Percentiles rank a stretch among this genome's conserved stretches.
Evolutionary conservation across 2,888 invertebrate genomes (phyloP).

Genomic region (Drosophila cognata): DNA sequence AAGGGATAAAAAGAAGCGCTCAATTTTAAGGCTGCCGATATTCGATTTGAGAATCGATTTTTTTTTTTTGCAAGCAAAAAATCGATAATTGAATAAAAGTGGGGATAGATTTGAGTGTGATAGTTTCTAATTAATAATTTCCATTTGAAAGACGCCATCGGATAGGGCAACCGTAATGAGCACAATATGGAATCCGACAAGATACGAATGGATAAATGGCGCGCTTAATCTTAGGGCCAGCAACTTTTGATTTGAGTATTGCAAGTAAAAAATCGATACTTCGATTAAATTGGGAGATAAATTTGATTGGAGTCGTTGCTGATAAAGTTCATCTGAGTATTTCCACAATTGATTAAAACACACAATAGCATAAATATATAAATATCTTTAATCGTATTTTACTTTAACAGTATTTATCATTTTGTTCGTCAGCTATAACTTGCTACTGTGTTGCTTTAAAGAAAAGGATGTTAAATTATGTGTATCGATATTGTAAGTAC

Average conservation of each 20-base stretch:
- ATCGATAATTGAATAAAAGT: neutral
- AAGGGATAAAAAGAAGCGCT: too few species aligned
- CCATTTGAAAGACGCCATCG: neutral
- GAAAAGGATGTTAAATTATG: neutral
- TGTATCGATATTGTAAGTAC: constrained; percentile 5
- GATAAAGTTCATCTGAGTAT: neutral
- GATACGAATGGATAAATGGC: neutral
- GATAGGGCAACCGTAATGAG: neutral
- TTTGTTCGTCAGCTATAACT: constrained; percentile 1
- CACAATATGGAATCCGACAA: neutral
- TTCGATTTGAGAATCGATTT: neutral
- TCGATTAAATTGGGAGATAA: neutral
- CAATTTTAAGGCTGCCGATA: neutral
- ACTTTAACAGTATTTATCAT: constrained; percentile 1
- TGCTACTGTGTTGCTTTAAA: neutral
- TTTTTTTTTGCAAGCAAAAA: neutral
- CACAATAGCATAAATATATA: constrained; percentile 3
- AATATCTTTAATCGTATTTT: constrained; percentile 9
- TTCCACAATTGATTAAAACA: neutral
- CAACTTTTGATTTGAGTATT: neutral
- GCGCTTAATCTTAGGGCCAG: neutral
- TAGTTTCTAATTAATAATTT: neutral
- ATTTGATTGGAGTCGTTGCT: neutral
- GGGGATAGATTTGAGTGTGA: neutral
- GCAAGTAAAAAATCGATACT: neutral